These are phyloP conservation scores for Ecdyonurus torrentis DNA, from an alignment of 2,888 invertebrate genomes.

Conservation along the genomic window DNA sequence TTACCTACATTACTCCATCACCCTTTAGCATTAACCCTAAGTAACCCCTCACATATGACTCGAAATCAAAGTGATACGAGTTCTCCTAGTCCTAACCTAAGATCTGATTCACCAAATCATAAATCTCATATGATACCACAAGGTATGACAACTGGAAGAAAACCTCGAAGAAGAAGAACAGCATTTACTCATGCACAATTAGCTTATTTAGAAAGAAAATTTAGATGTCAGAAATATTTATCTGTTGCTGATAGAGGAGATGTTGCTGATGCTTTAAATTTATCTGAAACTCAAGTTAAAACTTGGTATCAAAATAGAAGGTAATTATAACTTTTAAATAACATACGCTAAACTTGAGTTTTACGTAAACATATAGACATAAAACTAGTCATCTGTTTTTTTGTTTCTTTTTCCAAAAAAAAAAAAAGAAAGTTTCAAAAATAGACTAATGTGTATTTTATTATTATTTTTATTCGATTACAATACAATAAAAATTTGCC, in stretches of 20 bases:
- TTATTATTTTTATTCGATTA: no score
- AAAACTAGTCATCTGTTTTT: constrained; percentile 1
- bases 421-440: no score
- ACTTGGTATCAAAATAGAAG: constrained; percentile 88
- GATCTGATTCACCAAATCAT: background rate
- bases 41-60: background rate
- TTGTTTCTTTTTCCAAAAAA: background rate
- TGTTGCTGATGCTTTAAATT: constrained; percentile 74
- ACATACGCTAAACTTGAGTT: no score
- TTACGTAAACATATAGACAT: no score
- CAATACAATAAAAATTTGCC: no score
- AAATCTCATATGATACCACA: background rate
- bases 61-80: background rate
- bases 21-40: background rate
- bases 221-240: constrained; percentile 83
- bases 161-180: constrained; percentile 68
- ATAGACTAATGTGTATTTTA: no score
- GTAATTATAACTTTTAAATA: no score
- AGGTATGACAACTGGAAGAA: constrained; percentile 30
- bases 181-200: constrained; percentile 91
- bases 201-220: constrained; percentile 80
- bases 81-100: background rate
- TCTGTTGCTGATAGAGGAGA: constrained; percentile 87
- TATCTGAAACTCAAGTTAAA: constrained; percentile 89
- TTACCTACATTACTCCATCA: background rate